Conservation (phyloP, 2,888 invertebrate genomes). For the Tenthredo distinguenda region DNA sequence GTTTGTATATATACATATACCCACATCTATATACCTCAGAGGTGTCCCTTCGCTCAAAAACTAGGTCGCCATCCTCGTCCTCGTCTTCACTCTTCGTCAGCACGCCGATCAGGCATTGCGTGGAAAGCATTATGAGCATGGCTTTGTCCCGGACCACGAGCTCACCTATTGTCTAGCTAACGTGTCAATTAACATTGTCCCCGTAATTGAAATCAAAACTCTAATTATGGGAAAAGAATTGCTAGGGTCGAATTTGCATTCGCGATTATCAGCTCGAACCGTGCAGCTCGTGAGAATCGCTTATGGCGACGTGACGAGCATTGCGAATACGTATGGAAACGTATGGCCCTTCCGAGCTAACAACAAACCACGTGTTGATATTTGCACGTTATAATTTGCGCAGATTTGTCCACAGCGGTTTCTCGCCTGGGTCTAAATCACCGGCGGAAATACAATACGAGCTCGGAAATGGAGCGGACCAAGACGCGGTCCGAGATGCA, state of each 20-base stretch:
- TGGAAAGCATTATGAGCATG: not conserved
- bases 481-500: not conserved
- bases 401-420: not conserved
- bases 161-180: not conserved
- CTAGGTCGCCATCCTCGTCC: constrained; percentile 7
- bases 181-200: not conserved
- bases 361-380: constrained; percentile 37
- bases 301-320: not conserved
- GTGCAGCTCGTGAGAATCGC: not conserved
- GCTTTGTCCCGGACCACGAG: not conserved
- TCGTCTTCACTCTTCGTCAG: constrained; percentile 3
- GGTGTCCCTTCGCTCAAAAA: not conserved
- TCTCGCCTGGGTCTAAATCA: not conserved
- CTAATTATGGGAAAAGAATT: not conserved
- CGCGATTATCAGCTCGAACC: not conserved
- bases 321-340: not conserved
- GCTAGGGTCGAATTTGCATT: not conserved
- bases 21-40: not conserved
- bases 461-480: not conserved
- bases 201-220: not conserved
- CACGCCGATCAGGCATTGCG: not conserved
- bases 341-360: not conserved
- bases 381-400: not conserved
- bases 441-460: not conserved
- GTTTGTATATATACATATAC: not conserved